phyloP scores from a whole-genome alignment of 2,113 vertebrate species.

The Pseudorectes ferrugineus region DNA sequence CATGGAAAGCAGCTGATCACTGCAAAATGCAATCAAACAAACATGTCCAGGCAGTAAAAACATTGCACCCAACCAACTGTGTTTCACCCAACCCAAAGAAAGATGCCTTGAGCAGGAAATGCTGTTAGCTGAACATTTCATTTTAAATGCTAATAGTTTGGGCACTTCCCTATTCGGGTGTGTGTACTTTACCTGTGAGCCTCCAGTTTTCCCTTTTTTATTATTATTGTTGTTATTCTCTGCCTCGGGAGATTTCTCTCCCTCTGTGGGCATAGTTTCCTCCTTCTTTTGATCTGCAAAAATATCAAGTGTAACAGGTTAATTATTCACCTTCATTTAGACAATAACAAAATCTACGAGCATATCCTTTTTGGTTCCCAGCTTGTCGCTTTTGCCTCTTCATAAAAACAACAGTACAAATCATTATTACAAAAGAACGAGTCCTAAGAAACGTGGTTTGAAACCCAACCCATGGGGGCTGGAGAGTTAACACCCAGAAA shows the following conservation, averaged over 20 bases:
- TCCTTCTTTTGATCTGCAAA: slow-evolving; percentile 95
- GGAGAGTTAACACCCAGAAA: slow-evolving; percentile 78
- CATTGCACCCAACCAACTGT: background rate
- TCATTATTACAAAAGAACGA: slow-evolving; percentile 52
- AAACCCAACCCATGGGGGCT: slow-evolving; percentile 81
- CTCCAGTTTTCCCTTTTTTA: slow-evolving; percentile 94
- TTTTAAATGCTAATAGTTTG: slow-evolving; percentile 30
- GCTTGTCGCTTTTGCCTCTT: background rate
- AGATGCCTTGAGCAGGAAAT: slow-evolving; percentile 16
- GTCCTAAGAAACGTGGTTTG: slow-evolving; percentile 77
- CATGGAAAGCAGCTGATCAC: background rate
- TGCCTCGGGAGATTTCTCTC: slow-evolving; percentile 89
- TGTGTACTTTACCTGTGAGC: slow-evolving; percentile 86
- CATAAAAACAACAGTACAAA: slow-evolving; percentile 15
- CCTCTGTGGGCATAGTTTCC: slow-evolving; percentile 95
- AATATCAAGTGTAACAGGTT: slow-evolving; percentile 71
- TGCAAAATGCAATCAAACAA: background rate
- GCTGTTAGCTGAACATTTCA: background rate
- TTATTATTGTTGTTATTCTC: slow-evolving; percentile 88
- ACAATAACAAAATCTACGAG: background rate
- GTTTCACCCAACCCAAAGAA: slow-evolving; percentile 28
- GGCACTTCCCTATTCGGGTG: background rate
- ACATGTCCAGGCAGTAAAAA: slow-evolving; percentile 9
- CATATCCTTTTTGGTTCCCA: background rate
- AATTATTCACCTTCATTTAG: slow-evolving; percentile 56